These are phyloP conservation scores for Hydrophis major DNA, from an alignment of 2,797 vertebrate genomes.

Conservation along the genomic window DNA sequence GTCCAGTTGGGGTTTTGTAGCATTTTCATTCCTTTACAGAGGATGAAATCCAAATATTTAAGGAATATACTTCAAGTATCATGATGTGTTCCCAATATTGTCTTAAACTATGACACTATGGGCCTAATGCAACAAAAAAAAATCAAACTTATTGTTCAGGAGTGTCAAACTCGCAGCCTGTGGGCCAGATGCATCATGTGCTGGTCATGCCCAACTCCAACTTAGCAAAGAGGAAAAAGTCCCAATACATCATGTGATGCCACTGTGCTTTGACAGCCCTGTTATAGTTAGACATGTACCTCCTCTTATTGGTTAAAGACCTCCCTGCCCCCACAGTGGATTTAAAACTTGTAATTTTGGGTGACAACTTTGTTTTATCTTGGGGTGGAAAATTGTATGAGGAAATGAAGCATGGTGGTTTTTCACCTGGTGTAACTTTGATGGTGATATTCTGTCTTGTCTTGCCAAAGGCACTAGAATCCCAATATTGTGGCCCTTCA, in stretches of 20 bases:
- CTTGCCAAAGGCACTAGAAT: not conserved
- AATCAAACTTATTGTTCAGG: no score
- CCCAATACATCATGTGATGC: no score
- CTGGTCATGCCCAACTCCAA: no score
- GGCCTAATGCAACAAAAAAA: not conserved
- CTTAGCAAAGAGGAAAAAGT: no score
- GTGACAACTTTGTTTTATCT: not conserved
- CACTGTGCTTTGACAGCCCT: no score
- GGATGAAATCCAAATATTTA: not conserved
- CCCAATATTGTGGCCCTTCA: not conserved
- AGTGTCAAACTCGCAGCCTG: no score
- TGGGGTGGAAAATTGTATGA: not conserved
- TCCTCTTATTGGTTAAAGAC: not conserved
- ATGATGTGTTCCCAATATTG: not conserved
- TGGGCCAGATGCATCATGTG: no score
- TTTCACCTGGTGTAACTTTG: not conserved
- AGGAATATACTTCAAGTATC: not conserved
- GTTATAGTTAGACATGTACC: not conserved
- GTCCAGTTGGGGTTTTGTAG: not conserved
- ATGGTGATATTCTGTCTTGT: not conserved
- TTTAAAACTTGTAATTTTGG: not conserved
- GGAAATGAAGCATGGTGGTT: not conserved
- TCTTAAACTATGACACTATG: not conserved
- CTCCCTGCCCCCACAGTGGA: rapidly evolving
- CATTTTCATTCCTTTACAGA: not conserved